Conservation (phyloP, 2,113 vertebrate genomes). For the Cinclus cinclus region DNA sequence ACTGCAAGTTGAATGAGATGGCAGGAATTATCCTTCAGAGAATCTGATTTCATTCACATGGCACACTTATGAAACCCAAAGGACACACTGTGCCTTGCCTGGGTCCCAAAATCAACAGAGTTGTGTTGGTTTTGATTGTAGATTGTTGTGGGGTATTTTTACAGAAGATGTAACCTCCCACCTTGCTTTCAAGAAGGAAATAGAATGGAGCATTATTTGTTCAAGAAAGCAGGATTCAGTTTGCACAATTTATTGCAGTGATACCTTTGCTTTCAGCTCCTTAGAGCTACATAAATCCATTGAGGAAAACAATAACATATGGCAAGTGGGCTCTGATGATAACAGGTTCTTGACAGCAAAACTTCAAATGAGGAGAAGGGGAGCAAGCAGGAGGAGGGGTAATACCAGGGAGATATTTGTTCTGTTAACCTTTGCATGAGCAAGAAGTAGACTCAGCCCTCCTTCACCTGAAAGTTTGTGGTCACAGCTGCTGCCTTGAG, state of each 20-base stretch:
- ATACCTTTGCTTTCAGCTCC: neutral
- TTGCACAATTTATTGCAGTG: neutral
- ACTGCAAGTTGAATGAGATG: neutral
- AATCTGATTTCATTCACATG: neutral
- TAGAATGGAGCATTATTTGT: neutral
- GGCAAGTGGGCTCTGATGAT: neutral
- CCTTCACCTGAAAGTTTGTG: neutral
- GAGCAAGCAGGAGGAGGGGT: neutral
- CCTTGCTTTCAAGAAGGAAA: neutral
- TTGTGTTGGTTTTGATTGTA: neutral
- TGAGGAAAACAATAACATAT: neutral
- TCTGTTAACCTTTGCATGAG: neutral
- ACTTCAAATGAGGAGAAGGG: neutral
- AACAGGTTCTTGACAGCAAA: neutral
- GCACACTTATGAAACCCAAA: neutral
- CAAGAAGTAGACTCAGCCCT: neutral
- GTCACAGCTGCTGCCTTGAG: neutral
- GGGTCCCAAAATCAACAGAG: neutral
- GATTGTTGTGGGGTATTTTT: neutral
- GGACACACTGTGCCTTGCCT: neutral
- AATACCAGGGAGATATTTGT: neutral
- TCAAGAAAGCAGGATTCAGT: neutral
- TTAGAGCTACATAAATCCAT: neutral
- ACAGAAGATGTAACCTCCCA: neutral
- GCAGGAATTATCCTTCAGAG: neutral